Percentiles rank a stretch among this genome's conserved stretches.
Evolutionary conservation across 2,888 invertebrate species (phyloP).

Genomic region (Lasioglossum figueresi): DNA sequence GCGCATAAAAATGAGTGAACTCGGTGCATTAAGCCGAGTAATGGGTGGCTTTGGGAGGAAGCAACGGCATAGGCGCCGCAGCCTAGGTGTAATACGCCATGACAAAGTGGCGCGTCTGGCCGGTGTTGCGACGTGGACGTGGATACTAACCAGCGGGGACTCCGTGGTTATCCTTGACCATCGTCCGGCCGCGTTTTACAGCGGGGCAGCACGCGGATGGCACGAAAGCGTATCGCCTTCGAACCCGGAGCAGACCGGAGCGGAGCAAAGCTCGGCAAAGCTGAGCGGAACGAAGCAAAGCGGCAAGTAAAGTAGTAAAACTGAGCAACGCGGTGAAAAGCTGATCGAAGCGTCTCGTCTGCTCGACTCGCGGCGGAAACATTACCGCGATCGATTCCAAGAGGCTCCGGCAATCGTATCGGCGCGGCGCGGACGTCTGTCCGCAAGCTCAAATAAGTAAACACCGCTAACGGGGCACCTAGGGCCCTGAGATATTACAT

Average conservation of each 20-base stretch:
- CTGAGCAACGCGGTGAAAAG: no score
- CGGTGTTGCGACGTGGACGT: constrained; percentile 55
- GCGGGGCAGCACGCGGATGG: constrained; percentile 13
- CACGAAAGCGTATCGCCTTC: constrained; percentile 50
- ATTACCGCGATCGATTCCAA: constrained; percentile 40
- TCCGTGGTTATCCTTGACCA: constrained; percentile 65
- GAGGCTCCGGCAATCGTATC: constrained; percentile 36
- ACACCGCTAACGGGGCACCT: constrained; percentile 29
- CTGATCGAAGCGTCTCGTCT: neutral
- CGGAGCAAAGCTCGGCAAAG: neutral
- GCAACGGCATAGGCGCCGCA: constrained; percentile 66
- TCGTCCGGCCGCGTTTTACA: constrained; percentile 56
- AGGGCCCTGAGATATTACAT: constrained; percentile 28
- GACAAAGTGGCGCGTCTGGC: constrained; percentile 71
- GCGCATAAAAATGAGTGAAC: constrained; percentile 72
- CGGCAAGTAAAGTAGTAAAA: no score
- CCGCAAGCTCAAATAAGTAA: constrained; percentile 34
- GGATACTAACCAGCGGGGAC: constrained; percentile 26
- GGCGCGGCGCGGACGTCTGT: constrained; percentile 23
- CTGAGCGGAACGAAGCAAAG: neutral
- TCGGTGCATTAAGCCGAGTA: constrained; percentile 76
- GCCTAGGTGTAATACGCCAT: constrained; percentile 69
- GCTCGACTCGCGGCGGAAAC: constrained; percentile 24
- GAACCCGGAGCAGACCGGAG: neutral
- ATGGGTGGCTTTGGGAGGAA: constrained; percentile 72